These are phyloP conservation scores for Drosophila koepferae DNA, from an alignment of 2,888 invertebrate genomes.

Conservation along the genomic window DNA sequence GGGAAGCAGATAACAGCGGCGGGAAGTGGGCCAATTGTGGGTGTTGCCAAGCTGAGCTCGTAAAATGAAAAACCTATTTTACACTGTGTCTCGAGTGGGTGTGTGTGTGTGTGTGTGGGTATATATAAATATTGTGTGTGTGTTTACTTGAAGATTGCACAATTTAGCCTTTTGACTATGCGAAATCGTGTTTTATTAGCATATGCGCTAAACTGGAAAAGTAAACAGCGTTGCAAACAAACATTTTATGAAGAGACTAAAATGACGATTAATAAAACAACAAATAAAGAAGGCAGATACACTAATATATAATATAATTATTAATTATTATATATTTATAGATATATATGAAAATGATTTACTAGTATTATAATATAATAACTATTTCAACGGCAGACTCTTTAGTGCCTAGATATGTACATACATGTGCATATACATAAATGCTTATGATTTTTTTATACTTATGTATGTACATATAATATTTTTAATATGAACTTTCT, in stretches of 20 bases:
- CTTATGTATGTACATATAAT: no score
- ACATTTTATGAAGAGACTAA: not conserved
- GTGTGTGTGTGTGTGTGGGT: constrained; percentile 41
- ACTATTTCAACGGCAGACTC: no score
- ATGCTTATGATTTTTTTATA: no score
- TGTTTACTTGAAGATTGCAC: constrained; percentile 33
- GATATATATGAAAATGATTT: not conserved
- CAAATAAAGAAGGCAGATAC: not conserved
- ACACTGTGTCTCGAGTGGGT: not conserved
- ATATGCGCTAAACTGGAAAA: constrained; percentile 10
- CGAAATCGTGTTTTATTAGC: constrained; percentile 48
- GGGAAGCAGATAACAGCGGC: not conserved
- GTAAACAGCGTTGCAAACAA: not conserved
- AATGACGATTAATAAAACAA: not conserved
- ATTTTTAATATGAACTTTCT: no score
- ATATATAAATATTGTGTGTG: not conserved
- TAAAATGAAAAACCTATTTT: constrained; percentile 52
- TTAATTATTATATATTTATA: no score
- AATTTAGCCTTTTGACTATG: constrained; percentile 41
- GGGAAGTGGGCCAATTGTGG: constrained; percentile 9
- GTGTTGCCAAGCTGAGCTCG: constrained; percentile 44
- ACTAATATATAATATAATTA: not conserved
- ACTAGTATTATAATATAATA: no score
- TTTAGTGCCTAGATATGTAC: no score
- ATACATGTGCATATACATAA: no score